Evolutionary conservation across 1,140 invertebrate genomes (phyloP), one percentile per base, ranked within the genome.

Genomic region (Achroia grisella): DNA sequence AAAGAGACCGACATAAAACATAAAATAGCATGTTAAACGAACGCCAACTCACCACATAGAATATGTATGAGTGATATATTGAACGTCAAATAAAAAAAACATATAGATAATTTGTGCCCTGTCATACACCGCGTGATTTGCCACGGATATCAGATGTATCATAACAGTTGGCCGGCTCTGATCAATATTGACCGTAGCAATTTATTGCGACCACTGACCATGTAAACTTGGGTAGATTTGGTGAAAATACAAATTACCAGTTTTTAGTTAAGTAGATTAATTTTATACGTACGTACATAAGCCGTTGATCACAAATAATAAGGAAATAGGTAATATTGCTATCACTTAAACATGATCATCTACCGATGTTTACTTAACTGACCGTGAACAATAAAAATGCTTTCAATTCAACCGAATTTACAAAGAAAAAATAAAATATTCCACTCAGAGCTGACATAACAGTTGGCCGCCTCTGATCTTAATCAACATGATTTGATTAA

Each of bases 101-200:
- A 23, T 10, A 35, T 13, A 14, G 12, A 12, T 35, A 35, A 35
- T 35, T 35, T 35, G 33, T 37, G 35, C 14, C 14, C 14, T 37
- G 35, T 37, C 35, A 37, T 37, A 23, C 35, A 37, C 6, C 10
- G 13, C 34, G 15, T 15, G 34, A 36, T 36, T 36, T 17, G 14
- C 13, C 17, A 13, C 10, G 14, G 17, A 17, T 37, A 17, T n/a
- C n/a, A n/a, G n/a, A n/a, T n/a, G n/a, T n/a, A n/a, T 37, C 13
- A 37, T 23, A 37, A 37, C 35, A 15, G 35, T 37, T n/a, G 35
- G 35, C n/a, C 11, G 35, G 4, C n/a, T 12, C n/a, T 37, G 35
- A 37, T 37, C 35, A n/a, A 37, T 37, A 15, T 37, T n/a, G 8
- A 10, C 10, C 17, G 8, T 23, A 37, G n/a, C 14, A 10, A 15